Conservation (phyloP, 37 sponge, comb jelly and placozoan species). For the Tethya wilhelma region DNA sequence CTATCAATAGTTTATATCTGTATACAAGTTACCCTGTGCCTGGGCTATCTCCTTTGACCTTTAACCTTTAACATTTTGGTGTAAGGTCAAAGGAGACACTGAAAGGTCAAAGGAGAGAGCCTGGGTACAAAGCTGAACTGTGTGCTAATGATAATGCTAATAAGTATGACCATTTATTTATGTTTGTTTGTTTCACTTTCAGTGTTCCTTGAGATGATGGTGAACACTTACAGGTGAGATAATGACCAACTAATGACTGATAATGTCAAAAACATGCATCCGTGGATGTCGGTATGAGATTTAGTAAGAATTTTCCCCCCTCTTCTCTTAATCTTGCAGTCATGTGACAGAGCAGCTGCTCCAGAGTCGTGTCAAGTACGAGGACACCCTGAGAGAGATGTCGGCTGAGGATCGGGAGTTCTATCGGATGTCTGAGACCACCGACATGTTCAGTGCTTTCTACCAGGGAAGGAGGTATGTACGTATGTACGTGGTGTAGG, state of each 20-base stretch:
- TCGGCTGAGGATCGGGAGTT: conserved; percentile 48
- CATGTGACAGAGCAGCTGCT: conserved; percentile 33
- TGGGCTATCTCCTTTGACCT: neutral
- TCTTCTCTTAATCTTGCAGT: conserved; percentile 1
- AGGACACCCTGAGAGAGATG: conserved; percentile 24
- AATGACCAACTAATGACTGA: neutral
- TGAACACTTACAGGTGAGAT: conserved; percentile 46
- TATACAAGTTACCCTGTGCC: neutral
- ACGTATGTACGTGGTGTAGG: too few relatives aligned
- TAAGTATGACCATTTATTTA: neutral
- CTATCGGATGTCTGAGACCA: conserved; percentile 35
- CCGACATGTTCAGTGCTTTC: conserved; percentile 71
- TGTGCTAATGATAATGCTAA: neutral
- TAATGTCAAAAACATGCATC: neutral
- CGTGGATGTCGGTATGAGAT: too few relatives aligned
- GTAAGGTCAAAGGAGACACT: too few relatives aligned
- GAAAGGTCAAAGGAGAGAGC: too few relatives aligned
- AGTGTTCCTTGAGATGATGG: conserved; percentile 78
- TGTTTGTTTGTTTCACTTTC: neutral
- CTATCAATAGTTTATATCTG: neutral
- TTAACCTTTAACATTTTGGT: too few relatives aligned
- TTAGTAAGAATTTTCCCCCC: neutral
- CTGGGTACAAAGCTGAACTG: too few relatives aligned
- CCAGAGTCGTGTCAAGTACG: conserved; percentile 50
- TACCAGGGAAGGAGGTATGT: conserved; percentile 41